Base-by-base conservation (phyloP, 2,888 invertebrate genomes). In the Sphaerophoria taeniata region DNA sequence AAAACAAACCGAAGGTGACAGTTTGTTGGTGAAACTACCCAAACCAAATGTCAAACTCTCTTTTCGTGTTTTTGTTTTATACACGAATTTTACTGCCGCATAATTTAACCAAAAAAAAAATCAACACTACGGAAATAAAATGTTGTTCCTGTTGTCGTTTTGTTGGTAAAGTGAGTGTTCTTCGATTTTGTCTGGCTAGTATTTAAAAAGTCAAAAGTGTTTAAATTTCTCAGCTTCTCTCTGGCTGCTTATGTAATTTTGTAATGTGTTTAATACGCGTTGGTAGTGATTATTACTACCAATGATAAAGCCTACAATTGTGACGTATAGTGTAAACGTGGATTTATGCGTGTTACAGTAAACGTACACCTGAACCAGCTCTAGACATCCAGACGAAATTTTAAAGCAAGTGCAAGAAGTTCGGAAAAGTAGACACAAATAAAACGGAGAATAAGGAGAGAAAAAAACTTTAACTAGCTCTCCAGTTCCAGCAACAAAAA, bases 391-490 rank as follows among this genome's bases (percentile, higher is more conserved):
- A 1, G 24, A 24, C 24, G 2, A 24, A 24, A 24, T 24, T 2
- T 24, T 49, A 39, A 51, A 69, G 12, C 71, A 76, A 80, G 75
- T 80, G 75, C 70, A 69, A 69, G 47, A 7, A n/a, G 6, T 24
- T 2, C 24, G 24, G 24, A 51, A 58, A 45, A 73, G 67, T 24
- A 67, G 55, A 12, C 34, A 14, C 16, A 36, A 73, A 53, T 9
- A 67, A 71, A 43, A 65, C 61, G 11, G 39, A 39, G 11, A 55
- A 55, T 34, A 63, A 63, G 11, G 14, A 24, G 24, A 24, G 24
- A 24, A 24, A 24, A 24, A 24, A 24, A 24, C 24, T 24, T 24
- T 24, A 24, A 24, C 47, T 33, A n/a, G 61, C 34, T 63, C 31
- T 45, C 47, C 45, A 5, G n/a, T 33, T 47, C 63, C 47, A 65